Base-by-base conservation (phyloP, 1,140 invertebrate species). In the Drosophila asahinai region DNA sequence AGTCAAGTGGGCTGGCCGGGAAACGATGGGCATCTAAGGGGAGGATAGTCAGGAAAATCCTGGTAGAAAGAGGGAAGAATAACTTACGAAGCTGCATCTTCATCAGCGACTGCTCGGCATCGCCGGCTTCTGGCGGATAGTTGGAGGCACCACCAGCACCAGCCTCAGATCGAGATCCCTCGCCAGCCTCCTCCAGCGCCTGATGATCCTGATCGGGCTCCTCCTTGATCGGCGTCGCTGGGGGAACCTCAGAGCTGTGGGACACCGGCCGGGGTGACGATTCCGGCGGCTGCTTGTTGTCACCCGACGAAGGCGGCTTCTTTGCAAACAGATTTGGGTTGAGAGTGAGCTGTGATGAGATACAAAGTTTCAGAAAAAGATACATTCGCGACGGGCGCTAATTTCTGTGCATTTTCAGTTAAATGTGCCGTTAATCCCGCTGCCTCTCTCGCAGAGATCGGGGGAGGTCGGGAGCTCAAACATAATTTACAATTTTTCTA, bases 1-100 rank as follows among this genome's bases (percentile, higher is more conserved):
- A 92, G 68, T 92, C 91, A 5, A 92, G 64, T 9, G 91, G 91
- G 55, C 87, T 86, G 17, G 91, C 87, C 12, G 91, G 91, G 61
- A 92, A 92, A 8, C 91, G 91, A 80, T 92, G 91, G 14, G 91
- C 91, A 81, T 92, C 91, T 92, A 54, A 33, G 11, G 30, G 12
- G 19, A 25, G 17, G 14, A 43, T 11, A 40, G 27, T 33, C 11
- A 27, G 17, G 25, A 9, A 42, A 22, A n/a, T 14, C 15, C 30
- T 22, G 17, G 38, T 11, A 17, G 12, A 2, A 9, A 9, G 25
- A 3, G n/a, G 2, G 0, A 9, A 15, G 14, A 1, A 9, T 19
- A 8, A 87, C 91, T 91, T 91, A 92, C 91, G 87, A 17, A 92
- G 57, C 75, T 92, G 91, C 91, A 92, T 92, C 65, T 92, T 92